These are phyloP conservation scores for Hippolais icterina DNA, from an alignment of 2,113 vertebrate genomes.

Conservation along the genomic window DNA sequence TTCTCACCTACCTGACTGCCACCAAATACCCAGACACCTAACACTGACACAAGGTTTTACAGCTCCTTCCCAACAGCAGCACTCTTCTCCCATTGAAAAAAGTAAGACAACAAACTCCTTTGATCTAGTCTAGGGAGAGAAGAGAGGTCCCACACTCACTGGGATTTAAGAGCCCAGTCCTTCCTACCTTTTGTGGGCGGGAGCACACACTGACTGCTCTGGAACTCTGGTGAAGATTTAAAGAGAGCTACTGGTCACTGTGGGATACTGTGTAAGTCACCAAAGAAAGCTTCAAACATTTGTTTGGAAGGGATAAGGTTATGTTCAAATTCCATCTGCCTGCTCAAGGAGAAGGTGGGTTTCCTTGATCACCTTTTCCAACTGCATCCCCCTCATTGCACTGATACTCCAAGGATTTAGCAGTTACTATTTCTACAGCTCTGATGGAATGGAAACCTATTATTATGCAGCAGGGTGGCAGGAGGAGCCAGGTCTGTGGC, in stretches of 20 bases:
- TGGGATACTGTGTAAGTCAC: not conserved
- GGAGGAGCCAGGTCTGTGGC: not conserved
- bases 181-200: not conserved
- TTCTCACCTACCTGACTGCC: not conserved
- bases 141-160: not conserved
- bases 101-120: not conserved
- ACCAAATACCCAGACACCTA: not conserved
- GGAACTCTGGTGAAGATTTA: not conserved
- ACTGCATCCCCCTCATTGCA: not conserved
- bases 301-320: not conserved
- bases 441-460: not conserved
- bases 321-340: not conserved
- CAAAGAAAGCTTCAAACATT: not conserved
- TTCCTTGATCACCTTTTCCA: not conserved
- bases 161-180: not conserved
- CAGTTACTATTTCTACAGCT: not conserved
- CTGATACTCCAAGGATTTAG: not conserved
- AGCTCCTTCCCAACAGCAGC: not conserved
- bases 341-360: not conserved
- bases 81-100: not conserved
- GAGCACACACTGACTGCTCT: not conserved
- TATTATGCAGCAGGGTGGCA: not conserved
- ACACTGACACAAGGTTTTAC: not conserved
- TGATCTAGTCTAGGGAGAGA: not conserved
- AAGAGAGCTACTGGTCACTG: not conserved